Evolutionary conservation across 1,140 invertebrate genomes (phyloP), one percentile per base, ranked within the genome.

Genomic region (Cydia amplana): DNA sequence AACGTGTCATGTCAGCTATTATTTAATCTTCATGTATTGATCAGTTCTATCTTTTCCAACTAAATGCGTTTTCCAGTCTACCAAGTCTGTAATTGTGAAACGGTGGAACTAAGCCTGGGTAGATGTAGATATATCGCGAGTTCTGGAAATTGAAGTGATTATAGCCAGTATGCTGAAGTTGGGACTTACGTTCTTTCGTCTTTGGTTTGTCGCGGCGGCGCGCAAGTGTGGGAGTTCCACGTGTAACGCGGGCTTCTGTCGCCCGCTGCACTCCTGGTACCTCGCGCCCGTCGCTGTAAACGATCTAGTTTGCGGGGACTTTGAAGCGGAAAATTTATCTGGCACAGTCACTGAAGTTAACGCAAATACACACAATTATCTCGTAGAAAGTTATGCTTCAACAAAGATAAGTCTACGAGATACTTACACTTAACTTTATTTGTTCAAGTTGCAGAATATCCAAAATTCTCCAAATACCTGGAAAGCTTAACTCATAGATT

Each of bases 51-150:
- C 85, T 91, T 91, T 92, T 89, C 85, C 85, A 85, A 82, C 82
- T 88, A 91, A 90, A 90, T 86, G 85, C 87, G 84, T 91, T 90
- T 89, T 87, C 87, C 85, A 89, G 85, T 89, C 87, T 90, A 79
- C 82, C 86, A 87, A 82, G 82, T 82, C 78, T 91, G 85, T 87
- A 85, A 86, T 70, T 40, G 64, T 75, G 46, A 28, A 25, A 51
- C 51, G 72, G 83, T 83, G 79, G 75, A 79, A 74, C 75, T 82
- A 83, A 82, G 78, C 80, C 77, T 76, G 75, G 85, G 82, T 76
- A 77, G 74, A 83, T 76, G 75, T 72, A 65, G 73, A 75, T 80
- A 80, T 77, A 82, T 73, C 10, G 18, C 12, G 60, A 28, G 40
- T 20, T 7, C 46, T 49, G 73, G 14, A 72, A 36, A 46, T 9